Conservation (phyloP, 2,888 invertebrate species). For the Lasiommata megera region DNA sequence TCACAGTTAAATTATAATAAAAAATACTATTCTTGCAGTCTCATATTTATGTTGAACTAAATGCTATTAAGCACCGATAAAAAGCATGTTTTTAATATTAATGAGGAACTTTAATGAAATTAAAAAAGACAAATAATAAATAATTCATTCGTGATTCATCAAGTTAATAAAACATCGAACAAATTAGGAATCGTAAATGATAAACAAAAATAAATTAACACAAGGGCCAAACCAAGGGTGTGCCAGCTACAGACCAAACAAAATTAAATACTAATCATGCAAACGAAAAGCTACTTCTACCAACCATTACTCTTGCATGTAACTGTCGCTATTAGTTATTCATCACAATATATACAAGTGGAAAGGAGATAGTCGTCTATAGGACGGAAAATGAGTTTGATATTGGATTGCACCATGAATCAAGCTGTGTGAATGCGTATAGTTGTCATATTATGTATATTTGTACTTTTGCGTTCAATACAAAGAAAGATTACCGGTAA, state of each 20-base stretch:
- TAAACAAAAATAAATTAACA: conserved; percentile 45
- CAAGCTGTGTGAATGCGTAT: conserved; percentile 3
- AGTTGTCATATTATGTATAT: conserved; percentile 10
- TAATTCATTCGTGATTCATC: conserved; percentile 3
- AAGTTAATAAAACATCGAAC: background rate
- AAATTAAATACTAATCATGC: conserved; percentile 63
- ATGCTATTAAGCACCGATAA: conserved; percentile 30
- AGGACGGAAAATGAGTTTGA: conserved; percentile 25
- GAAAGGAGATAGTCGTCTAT: conserved; percentile 1
- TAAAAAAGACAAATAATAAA: background rate
- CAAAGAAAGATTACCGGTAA: conserved; percentile 8
- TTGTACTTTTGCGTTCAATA: conserved; percentile 16
- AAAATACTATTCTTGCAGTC: conserved; percentile 55
- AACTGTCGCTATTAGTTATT: conserved; percentile 36
- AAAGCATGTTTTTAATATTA: conserved; percentile 34
- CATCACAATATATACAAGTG: background rate
- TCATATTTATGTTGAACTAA: conserved; percentile 45
- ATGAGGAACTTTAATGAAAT: conserved; percentile 10
- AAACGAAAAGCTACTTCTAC: conserved; percentile 67
- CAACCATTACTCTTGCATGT: conserved; percentile 50
- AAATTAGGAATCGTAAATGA: conserved; percentile 4
- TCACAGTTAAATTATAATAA: conserved; percentile 67
- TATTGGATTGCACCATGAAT: conserved; percentile 36
- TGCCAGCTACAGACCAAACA: conserved; percentile 76
- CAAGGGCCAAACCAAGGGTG: conserved; percentile 79